Evolutionary conservation across 2,797 vertebrate genomes (phyloP), one percentile per base, ranked within the genome.

Genomic region (Florisuga fusca): DNA sequence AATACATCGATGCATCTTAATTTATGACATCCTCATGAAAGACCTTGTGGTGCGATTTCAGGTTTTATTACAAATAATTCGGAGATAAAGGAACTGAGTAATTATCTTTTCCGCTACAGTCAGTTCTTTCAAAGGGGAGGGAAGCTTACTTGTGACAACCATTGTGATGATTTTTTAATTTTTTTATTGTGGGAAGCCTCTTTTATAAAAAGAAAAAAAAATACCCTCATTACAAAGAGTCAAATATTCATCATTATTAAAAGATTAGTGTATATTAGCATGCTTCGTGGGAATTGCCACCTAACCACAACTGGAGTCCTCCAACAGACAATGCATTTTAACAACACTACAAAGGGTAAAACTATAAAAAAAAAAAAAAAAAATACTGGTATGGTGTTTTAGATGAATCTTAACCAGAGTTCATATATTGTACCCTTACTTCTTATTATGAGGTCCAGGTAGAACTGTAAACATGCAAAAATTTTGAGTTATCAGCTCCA

Each of bases 61-160:
- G 96, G 97, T 98, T 98, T 98, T 97, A 98, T 98, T 97, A 97
- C 97, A 98, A 98, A 98, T 98, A 97, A 98, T 98, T 98, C 82
- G 4, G 91, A 97, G 96, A 98, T 97, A 98, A 97, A 98, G 96
- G 97, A 97, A 97, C 96, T 96, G 97, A 97, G 97, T 97, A 97
- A 97, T 98, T 98, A 97, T 98, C 97, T 96, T 97, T 97, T 96
- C 92, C 95, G 93, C 95, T 97, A 97, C 88, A 97, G 94, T 97
- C 97, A 97, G 92, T 96, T 96, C 86, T 94, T 97, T 97, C 97
- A 96, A 95, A 98, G 95, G 89, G 94, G 95, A 96, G 95, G 95
- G 90, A 81, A 92, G 94, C 96, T 97, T 95, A 72, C 96, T 96
- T 97, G 89, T 97, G 90, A 94, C 94, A 89, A 92, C 92, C 79